Base-by-base conservation (phyloP, 2,888 invertebrate species). In the Lissocephala sabroskyi region DNA sequence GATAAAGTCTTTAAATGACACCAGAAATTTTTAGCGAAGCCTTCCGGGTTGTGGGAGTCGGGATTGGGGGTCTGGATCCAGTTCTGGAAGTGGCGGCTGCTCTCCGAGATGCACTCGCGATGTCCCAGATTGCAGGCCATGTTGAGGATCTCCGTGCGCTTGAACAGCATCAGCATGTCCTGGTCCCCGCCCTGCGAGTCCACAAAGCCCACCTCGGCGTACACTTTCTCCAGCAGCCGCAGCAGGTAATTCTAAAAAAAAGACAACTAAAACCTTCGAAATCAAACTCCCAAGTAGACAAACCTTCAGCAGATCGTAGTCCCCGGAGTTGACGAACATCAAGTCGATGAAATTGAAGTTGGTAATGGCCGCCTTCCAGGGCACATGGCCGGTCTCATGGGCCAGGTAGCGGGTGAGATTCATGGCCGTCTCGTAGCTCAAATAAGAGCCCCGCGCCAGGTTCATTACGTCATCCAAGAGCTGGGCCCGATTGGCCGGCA, bases 401-500 rank as follows among this genome's bases (percentile, higher is more conserved):
- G 84, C 85, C 62, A 97, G 86, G 79, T 96, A 97, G 43, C 88
- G 88, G 0, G 93, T 92, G 1, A 96, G 87, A 63, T 94, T 91
- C 57, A 97, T 85, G 0, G 95, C 93, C 2, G 89, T 88, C 9
- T 87, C 86, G 68, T 95, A 95, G 68, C 89, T 88, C 29, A 95
- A 80, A 36, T 88, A 86, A 1, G 92, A 93, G 19, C 92, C 90
- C 10, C 92, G 85, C 0, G 95, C 95, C 45, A 95, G 82, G 80
- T 92, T 93, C 84, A 94, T 86, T 0, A 92, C 90, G 81, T 98
- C 97, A 67, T 97, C 95, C 5, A 98, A 86, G 26, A 98, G 86
- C 79, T 97, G 96, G 0, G 95, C 96, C 45, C 96, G 86, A 78
- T 96, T 95, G 18, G 92, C 89, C 0, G 91, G 87, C 32, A 91